Evolutionary conservation across 2,888 invertebrate species (phyloP).

Genomic region (Drosophila robusta): DNA sequence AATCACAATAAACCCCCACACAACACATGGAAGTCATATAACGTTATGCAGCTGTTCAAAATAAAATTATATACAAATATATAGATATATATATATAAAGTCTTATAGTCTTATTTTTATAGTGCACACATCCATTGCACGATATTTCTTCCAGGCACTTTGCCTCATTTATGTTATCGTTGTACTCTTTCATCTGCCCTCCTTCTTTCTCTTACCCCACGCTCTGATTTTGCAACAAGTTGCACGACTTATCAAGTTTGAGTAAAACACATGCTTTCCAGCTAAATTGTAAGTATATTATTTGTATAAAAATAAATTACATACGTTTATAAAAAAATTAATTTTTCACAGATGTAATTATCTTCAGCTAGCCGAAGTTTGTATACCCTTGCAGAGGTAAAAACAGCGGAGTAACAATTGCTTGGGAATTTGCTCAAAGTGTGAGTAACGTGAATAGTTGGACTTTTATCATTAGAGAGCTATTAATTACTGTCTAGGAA

Average conservation of each 20-base stretch:
- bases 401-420: no score
- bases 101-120: not conserved
- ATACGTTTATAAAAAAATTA: not conserved
- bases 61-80: conserved; percentile 29
- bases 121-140: conserved; percentile 2
- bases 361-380: no score
- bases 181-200: not conserved
- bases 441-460: no score
- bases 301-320: not conserved
- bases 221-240: not conserved
- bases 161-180: not conserved
- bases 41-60: conserved; percentile 46
- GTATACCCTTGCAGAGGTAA: no score
- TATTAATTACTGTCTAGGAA: no score
- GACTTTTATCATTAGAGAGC: no score
- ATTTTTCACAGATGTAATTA: no score
- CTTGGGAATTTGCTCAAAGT: no score
- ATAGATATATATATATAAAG: conserved; percentile 11
- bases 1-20: not conserved
- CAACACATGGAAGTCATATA: conserved; percentile 9
- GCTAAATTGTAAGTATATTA: not conserved
- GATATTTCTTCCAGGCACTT: not conserved
- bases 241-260: not conserved
- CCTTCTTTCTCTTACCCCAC: not conserved
- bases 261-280: not conserved